phyloP scores from a whole-genome alignment of 2,113 vertebrate genomes.

The Pedetes capensis region DNA sequence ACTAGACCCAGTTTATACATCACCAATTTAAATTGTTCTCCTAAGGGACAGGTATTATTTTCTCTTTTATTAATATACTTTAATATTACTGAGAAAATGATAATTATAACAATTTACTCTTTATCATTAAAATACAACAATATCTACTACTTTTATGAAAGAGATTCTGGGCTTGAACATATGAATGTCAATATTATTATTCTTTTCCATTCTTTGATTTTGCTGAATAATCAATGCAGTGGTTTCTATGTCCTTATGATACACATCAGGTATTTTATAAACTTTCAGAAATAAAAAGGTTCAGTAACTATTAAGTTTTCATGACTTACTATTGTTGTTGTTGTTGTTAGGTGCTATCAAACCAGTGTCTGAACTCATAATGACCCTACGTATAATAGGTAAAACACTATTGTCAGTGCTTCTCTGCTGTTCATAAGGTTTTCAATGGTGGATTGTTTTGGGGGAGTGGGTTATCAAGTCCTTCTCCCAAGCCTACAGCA shows the following conservation, averaged over 20 bases:
- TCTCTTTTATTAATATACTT: background rate
- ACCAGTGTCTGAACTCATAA: no score
- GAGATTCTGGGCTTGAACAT: background rate
- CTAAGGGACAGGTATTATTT: background rate
- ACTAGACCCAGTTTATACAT: background rate
- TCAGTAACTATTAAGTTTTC: conserved; percentile 39
- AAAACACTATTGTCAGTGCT: no score
- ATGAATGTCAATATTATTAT: background rate
- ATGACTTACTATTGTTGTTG: no score
- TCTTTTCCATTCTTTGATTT: background rate
- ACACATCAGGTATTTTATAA: background rate
- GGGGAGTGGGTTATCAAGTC: no score
- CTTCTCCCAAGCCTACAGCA: no score
- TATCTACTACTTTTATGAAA: background rate
- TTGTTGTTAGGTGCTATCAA: no score
- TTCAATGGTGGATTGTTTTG: no score
- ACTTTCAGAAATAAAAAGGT: background rate
- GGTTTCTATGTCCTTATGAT: background rate
- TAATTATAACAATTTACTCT: background rate
- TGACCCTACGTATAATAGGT: no score
- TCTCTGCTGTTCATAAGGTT: no score
- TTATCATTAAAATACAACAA: background rate
- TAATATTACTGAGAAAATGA: background rate
- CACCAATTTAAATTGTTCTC: background rate
- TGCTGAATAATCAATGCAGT: background rate